Conservation (phyloP, 2,113 vertebrate species). For the Psittacus erithacus region DNA sequence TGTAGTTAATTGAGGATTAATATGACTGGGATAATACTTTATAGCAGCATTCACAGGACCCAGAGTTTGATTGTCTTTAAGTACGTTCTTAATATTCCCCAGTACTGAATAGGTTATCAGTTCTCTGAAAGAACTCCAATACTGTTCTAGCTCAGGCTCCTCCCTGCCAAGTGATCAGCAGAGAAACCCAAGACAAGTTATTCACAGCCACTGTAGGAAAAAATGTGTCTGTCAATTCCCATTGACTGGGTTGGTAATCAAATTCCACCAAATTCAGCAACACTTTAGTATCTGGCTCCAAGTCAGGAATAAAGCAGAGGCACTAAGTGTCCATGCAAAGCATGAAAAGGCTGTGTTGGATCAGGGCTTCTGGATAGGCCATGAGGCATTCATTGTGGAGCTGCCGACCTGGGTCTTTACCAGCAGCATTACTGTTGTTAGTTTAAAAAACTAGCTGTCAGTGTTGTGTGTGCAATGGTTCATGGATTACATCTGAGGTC, state of each 20-base stretch:
- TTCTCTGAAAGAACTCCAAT: not conserved
- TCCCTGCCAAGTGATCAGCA: not conserved
- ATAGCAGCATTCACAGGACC: not conserved
- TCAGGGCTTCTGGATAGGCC: not conserved
- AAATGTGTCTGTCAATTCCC: not conserved
- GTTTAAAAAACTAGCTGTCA: not conserved
- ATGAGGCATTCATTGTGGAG: not conserved
- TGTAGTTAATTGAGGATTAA: not conserved
- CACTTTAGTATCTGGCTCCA: not conserved
- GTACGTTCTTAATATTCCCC: not conserved
- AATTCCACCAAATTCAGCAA: not conserved
- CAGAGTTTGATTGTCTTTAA: not conserved
- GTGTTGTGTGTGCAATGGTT: not conserved
- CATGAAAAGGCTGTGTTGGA: rapidly evolving
- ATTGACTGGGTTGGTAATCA: not conserved
- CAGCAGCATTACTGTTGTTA: not conserved
- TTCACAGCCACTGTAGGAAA: not conserved
- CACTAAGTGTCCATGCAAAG: rapidly evolving
- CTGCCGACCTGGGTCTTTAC: not conserved
- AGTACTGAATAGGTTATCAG: not conserved
- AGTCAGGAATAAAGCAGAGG: not conserved
- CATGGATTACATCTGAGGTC: not conserved
- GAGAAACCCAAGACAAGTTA: not conserved
- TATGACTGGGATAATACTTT: not conserved
- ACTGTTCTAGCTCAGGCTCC: not conserved